Evolutionary conservation across 23 tunicate species (phyloP), one percentile per base, ranked within the genome.

Genomic region (Trididemnum miniatum): DNA sequence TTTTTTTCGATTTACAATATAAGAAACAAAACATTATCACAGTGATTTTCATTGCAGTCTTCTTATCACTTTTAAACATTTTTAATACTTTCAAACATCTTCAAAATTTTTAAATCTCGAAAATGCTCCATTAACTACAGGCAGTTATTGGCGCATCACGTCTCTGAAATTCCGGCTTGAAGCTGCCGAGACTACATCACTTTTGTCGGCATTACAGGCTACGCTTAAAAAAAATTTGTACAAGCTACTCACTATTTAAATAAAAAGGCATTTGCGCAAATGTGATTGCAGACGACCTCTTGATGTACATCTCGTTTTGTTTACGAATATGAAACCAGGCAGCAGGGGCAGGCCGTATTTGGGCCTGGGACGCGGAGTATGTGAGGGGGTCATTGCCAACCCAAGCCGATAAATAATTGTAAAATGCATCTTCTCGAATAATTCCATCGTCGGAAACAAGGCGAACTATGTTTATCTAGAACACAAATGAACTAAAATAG

Each of bases 321-420:
- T 62, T 22, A 31, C 85, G 82, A 34, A 35, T 65, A 38, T 49
- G 39, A 0, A 29, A 0, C 89, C 89, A 93, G 0, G 89, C 35
- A 28, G 27, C 37, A 0, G 98, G 98, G 15, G 51, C 34, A 1
- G 98, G 98, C 9, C 39, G 18, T 0, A 93, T 80, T 23, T 67
- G 54, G 23, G 98, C 98, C 57, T 83, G 87, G 0, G 98, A 83
- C 0, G 98, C 94, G 32, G 84, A 76, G 65, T 88, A 88, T 0
- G 98, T 71, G 5, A 93, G 79, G 2, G 93, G 93, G 76, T 93
- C 98, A 35, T 76, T 57, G 32, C 83, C 78, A 3, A 78, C 71
- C 98, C 98, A 93, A 18, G 92, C 98, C 0, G 98, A 85, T 1
- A 93, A 64, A 71, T 93, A 93, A 60, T 93, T 93, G 84, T 93